A percentile compares a stretch with the other conserved stretches of the same genome.
Evolutionary conservation across 1,140 invertebrate genomes (phyloP).

Genomic region (Pseudobourletiella spinata): DNA sequence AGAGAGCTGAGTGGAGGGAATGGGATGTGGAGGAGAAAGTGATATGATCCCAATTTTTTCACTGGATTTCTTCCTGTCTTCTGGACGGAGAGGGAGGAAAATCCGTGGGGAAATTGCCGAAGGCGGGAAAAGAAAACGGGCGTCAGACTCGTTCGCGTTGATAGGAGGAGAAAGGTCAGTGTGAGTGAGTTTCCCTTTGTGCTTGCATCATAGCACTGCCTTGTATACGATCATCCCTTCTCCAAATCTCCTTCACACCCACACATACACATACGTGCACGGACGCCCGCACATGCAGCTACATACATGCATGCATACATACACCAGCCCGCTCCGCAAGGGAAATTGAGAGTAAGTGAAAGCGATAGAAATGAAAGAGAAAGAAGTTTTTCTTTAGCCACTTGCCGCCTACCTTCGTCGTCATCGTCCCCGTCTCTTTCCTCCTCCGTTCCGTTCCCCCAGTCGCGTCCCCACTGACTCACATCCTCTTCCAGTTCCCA

Average conservation of each 20-base stretch:
- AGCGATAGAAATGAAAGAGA: background rate
- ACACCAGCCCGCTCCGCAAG: background rate
- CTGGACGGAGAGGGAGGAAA: background rate
- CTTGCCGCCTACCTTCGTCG: background rate
- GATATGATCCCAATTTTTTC: background rate
- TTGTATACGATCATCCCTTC: no score
- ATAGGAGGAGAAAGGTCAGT: constrained; percentile 5
- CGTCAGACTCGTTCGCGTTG: constrained; percentile 1
- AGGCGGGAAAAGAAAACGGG: background rate
- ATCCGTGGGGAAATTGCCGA: constrained; percentile 4
- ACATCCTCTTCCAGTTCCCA: background rate
- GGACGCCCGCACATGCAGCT: background rate
- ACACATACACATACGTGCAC: background rate
- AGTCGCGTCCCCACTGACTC: background rate
- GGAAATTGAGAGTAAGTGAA: no score
- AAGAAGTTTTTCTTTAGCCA: background rate
- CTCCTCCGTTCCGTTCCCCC: background rate
- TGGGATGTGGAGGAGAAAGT: background rate
- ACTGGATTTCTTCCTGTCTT: no score
- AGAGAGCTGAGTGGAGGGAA: background rate
- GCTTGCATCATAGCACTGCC: background rate
- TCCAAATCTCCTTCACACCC: no score
- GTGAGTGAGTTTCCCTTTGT: background rate
- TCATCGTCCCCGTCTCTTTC: background rate
- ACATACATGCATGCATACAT: background rate